Evolutionary conservation across 2,888 invertebrate species (phyloP).

Genomic region (Aproaerema taeniolella): DNA sequence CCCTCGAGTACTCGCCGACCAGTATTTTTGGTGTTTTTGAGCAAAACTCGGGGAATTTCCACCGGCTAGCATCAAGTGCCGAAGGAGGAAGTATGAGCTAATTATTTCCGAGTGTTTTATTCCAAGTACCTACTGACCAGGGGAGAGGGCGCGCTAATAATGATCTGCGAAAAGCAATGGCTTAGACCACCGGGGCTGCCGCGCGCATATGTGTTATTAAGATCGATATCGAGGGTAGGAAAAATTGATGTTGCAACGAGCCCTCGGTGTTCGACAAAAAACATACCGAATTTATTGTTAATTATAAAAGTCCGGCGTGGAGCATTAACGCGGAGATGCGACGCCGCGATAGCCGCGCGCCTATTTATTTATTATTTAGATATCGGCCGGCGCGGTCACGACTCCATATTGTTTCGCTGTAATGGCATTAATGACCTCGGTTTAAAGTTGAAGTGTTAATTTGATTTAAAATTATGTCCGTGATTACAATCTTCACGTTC

Average conservation of each 20-base stretch:
- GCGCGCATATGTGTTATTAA: slow-evolving; percentile 50
- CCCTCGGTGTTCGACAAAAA: slow-evolving; percentile 59
- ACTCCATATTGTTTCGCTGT: slow-evolving; percentile 73
- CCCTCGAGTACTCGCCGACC: slow-evolving; percentile 49
- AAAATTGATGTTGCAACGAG: slow-evolving; percentile 57
- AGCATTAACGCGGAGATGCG: slow-evolving; percentile 72
- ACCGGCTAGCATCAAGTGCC: slow-evolving; percentile 36
- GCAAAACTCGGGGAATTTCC: slow-evolving; percentile 46
- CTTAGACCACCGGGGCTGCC: slow-evolving; percentile 38
- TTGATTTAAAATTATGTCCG: slow-evolving; percentile 74
- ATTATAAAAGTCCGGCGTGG: slow-evolving; percentile 72
- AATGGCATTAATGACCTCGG: slow-evolving; percentile 74
- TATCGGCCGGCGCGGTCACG: slow-evolving; percentile 70
- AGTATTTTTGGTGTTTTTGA: slow-evolving; percentile 66
- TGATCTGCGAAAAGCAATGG: slow-evolving; percentile 22
- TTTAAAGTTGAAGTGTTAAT: slow-evolving; percentile 77
- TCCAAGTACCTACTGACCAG: slow-evolving; percentile 14
- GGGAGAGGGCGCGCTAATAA: slow-evolving; percentile 18
- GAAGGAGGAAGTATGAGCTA: slow-evolving; percentile 41
- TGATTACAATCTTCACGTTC: slow-evolving; percentile 69
- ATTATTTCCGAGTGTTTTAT: slow-evolving; percentile 46
- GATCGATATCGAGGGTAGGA: slow-evolving; percentile 63
- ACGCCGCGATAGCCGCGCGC: slow-evolving; percentile 58
- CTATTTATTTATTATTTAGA: slow-evolving; percentile 78
- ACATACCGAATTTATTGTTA: slow-evolving; percentile 75